phyloP scores from a whole-genome alignment of 2,888 invertebrate genomes.

The Dinocampus coccinellae region DNA sequence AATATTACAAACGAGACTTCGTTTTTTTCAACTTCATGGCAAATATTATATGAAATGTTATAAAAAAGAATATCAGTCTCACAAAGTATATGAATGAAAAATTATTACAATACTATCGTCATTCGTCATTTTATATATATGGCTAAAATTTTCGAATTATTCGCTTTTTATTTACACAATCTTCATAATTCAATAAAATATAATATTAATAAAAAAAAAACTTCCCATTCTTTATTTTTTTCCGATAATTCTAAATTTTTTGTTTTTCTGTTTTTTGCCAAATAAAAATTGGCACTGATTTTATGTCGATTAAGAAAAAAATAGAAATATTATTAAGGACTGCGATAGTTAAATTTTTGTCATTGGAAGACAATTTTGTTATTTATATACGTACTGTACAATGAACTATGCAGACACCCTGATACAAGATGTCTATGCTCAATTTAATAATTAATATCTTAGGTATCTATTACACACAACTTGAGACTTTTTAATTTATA shows the following conservation, averaged over 20 bases:
- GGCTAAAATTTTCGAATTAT: constrained; percentile 47
- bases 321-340: not conserved
- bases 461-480: constrained; percentile 36
- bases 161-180: not conserved
- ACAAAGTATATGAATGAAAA: constrained; percentile 48
- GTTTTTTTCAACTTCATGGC: constrained; percentile 51
- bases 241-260: not conserved
- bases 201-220: not conserved
- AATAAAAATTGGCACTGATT: not conserved
- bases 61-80: constrained; percentile 61
- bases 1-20: constrained; percentile 13
- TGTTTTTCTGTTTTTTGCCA: not conserved
- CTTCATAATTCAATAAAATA: not conserved
- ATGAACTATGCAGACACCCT: constrained; percentile 56
- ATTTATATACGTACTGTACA: constrained; percentile 51
- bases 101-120: constrained; percentile 30
- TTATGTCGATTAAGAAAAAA: not conserved
- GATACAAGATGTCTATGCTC: constrained; percentile 59
- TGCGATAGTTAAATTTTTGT: not conserved
- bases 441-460: constrained; percentile 42
- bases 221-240: not conserved
- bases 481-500: not conserved
- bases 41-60: constrained; percentile 46
- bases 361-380: constrained; percentile 42
- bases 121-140: constrained; percentile 44